Conservation (phyloP, 2,113 vertebrate species). For the Grammomys dolichurus region DNA sequence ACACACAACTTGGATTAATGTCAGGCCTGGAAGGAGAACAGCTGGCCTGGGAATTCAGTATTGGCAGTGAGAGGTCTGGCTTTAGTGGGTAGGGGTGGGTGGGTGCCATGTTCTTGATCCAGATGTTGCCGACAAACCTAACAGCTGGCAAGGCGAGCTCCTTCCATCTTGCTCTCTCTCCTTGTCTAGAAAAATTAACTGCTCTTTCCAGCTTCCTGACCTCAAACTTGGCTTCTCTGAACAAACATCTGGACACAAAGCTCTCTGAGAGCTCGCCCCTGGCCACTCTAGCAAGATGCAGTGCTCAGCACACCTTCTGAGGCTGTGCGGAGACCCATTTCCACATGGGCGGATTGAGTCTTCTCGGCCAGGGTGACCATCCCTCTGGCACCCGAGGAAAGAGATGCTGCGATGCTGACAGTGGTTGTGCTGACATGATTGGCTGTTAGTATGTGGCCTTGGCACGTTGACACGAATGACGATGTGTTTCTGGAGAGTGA, state of each 20-base stretch:
- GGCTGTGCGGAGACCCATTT: not conserved
- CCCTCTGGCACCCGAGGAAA: not conserved
- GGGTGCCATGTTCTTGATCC: not conserved
- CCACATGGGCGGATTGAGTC: not conserved
- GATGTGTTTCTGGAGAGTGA: not conserved
- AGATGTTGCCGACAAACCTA: not conserved
- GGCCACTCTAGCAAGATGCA: not conserved
- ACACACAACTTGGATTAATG: not conserved
- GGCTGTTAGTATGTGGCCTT: conserved; percentile 26
- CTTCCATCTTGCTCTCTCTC: not conserved
- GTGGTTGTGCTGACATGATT: conserved; percentile 43
- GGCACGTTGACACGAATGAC: not conserved
- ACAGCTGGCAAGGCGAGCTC: conserved; percentile 1
- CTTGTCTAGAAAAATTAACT: not conserved
- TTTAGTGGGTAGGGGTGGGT: not conserved
- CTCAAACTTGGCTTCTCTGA: conserved; percentile 31
- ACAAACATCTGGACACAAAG: not conserved
- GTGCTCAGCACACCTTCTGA: not conserved
- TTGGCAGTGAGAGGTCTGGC: not conserved
- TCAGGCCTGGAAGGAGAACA: not conserved
- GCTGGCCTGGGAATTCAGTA: not conserved
- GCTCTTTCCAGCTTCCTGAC: conserved; percentile 33
- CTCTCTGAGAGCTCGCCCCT: not conserved
- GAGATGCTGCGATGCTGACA: not conserved
- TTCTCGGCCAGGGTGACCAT: not conserved